phyloP scores from a whole-genome alignment of 2,797 vertebrate species.

The Mycteria americana region DNA sequence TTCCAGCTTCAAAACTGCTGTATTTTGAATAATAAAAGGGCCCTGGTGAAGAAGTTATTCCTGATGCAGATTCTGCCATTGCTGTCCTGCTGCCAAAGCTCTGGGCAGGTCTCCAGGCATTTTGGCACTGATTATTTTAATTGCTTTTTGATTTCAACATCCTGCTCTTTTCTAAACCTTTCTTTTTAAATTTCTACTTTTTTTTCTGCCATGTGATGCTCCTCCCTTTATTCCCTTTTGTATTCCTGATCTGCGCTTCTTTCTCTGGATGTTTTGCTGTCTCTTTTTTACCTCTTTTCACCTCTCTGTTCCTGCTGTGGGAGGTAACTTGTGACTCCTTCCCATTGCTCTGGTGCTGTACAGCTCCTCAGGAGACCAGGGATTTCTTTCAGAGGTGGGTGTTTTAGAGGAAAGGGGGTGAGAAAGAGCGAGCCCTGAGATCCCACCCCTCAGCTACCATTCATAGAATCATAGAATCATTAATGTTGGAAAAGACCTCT shows the following conservation, averaged over 20 bases:
- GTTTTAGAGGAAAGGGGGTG: neutral
- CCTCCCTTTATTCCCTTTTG: neutral
- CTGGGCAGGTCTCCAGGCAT: neutral
- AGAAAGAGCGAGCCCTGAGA: neutral
- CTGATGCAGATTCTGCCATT: neutral
- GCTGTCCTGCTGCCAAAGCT: neutral
- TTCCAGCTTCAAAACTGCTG: neutral
- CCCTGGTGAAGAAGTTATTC: neutral
- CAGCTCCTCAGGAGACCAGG: neutral
- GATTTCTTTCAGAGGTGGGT: neutral
- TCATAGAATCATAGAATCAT: no score
- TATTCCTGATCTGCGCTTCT: neutral
- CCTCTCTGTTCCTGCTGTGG: neutral
- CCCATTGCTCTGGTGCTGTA: neutral
- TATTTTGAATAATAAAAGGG: neutral
- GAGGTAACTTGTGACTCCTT: neutral
- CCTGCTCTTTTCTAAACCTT: neutral
- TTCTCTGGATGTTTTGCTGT: neutral
- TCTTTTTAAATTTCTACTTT: neutral
- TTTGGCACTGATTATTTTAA: neutral
- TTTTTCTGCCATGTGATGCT: neutral
- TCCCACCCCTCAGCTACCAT: neutral
- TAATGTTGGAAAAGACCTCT: no score
- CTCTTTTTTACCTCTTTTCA: neutral
- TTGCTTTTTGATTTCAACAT: slow-evolving; percentile 12